Percentiles rank a stretch among this genome's conserved stretches.
phyloP scores from a whole-genome alignment of 1,140 invertebrate species.

The Danaus melanippus region DNA sequence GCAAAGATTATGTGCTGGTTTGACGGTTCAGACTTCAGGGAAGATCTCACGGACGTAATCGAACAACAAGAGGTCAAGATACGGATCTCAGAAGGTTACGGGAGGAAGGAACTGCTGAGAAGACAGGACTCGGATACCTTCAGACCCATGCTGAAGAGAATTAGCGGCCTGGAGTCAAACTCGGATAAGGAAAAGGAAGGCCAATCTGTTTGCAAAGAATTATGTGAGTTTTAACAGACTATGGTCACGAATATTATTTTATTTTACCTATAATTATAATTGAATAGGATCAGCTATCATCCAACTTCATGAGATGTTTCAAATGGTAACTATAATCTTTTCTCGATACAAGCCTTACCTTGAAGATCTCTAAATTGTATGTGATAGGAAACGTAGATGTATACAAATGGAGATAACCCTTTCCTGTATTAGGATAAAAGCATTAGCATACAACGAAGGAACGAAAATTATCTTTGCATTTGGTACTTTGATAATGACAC shows the following conservation, averaged over 20 bases:
- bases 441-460: too few relatives aligned
- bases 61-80: constrained; percentile 63
- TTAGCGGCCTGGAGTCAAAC: constrained; percentile 47
- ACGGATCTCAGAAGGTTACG: constrained; percentile 50
- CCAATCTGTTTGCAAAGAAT: constrained; percentile 40
- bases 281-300: too few relatives aligned
- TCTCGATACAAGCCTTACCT: too few relatives aligned
- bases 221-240: constrained; percentile 51
- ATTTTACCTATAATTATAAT: neutral
- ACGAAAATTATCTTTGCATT: too few relatives aligned
- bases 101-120: constrained; percentile 35
- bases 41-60: constrained; percentile 61
- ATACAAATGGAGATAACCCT: too few relatives aligned
- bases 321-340: too few relatives aligned
- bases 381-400: too few relatives aligned
- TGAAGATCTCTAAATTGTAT: too few relatives aligned
- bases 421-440: too few relatives aligned
- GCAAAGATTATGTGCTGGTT: constrained; percentile 67
- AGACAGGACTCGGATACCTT: constrained; percentile 54
- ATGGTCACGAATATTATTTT: too few relatives aligned
- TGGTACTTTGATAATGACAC: too few relatives aligned
- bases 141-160: constrained; percentile 58
- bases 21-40: constrained; percentile 59
- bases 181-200: constrained; percentile 45
- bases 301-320: too few relatives aligned